Percentiles rank a stretch among this genome's conserved stretches.
Conservation (phyloP, 2,113 vertebrate species). For the Oreochromis tanganicae region DNA sequence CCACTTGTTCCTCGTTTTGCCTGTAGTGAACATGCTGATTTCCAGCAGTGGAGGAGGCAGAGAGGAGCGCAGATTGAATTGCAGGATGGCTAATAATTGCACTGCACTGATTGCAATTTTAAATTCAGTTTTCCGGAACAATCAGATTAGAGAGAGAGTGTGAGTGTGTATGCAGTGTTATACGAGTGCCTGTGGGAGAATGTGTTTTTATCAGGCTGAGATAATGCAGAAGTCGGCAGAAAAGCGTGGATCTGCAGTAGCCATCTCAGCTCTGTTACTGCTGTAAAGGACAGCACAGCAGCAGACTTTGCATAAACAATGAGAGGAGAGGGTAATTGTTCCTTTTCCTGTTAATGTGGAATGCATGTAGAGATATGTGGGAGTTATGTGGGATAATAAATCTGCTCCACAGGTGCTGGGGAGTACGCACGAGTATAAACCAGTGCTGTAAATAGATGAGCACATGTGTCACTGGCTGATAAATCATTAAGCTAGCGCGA, state of each 20-base stretch:
- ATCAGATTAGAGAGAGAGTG: slow-evolving; percentile 49
- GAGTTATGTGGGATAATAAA: slow-evolving; percentile 3
- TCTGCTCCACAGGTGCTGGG: slow-evolving; percentile 37
- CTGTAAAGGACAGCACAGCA: slow-evolving; percentile 23
- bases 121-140: slow-evolving; percentile 59
- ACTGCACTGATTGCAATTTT: slow-evolving; percentile 63
- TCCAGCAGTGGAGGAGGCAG: slow-evolving; percentile 10
- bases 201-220: slow-evolving; percentile 11
- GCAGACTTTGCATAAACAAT: slow-evolving; percentile 65
- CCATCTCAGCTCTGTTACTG: slow-evolving; percentile 48
- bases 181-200: neutral
- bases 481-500: slow-evolving; percentile 27
- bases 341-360: slow-evolving; percentile 4
- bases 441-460: slow-evolving; percentile 29
- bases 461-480: slow-evolving; percentile 17
- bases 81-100: slow-evolving; percentile 57
- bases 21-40: slow-evolving; percentile 23
- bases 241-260: slow-evolving; percentile 26
- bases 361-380: neutral
- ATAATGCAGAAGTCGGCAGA: slow-evolving; percentile 60
- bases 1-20: slow-evolving; percentile 5
- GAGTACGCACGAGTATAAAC: neutral
- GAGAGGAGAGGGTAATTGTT: neutral
- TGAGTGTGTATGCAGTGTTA: neutral
- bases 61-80: slow-evolving; percentile 38